Base-by-base conservation (phyloP, 2,113 vertebrate genomes). In the Psittacus erithacus region DNA sequence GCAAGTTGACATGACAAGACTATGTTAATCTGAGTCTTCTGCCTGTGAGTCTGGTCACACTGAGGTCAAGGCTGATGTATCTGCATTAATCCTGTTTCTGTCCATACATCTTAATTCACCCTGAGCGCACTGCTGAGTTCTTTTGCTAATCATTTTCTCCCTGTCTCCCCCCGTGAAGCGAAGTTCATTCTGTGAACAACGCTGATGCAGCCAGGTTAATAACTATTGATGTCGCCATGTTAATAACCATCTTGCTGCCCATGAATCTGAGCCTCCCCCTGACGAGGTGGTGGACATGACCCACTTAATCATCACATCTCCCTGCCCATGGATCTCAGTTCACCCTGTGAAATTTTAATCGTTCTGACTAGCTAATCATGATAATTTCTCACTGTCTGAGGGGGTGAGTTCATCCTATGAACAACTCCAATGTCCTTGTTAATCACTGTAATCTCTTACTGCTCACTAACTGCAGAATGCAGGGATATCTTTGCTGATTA, bases 301-400 rank as follows among this genome's bases (percentile, higher is more conserved):
- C 87, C 77, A 81, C 82, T 98, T 97, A 80, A 95, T 98, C 95
- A 96, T 89, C 85, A 47, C 82, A 81, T 83, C 60, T 81, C 68
- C 39, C 39, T 67, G 52, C 31, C 90, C 84, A 1, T 33, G 88
- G 96, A 63, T 91, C 94, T 96, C 95, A 17, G 76, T 83, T 95
- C 39, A 8, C 69, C 92, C 87, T 53, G 88, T 90, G 96, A 96
- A 97, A 96, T 97, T 96, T 94, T 96, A 97, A 98, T 97, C 91
- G 93, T 92, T 80, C 74, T 68, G 67, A 95, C 94, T 91, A 86
- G 87, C 91, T 97, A 95, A 97, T 98, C 87, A 93, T 13, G 13
- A 71, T 88, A 80, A 97, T 97, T 97, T 82, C 97, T 98, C 97
- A 95, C 91, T 97, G 94, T 96, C 96, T 44, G 3, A 92, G 89